These are phyloP conservation scores for Lethenteron reissneri DNA, from an alignment of 2,113 vertebrate species.

Conservation along the genomic window DNA sequence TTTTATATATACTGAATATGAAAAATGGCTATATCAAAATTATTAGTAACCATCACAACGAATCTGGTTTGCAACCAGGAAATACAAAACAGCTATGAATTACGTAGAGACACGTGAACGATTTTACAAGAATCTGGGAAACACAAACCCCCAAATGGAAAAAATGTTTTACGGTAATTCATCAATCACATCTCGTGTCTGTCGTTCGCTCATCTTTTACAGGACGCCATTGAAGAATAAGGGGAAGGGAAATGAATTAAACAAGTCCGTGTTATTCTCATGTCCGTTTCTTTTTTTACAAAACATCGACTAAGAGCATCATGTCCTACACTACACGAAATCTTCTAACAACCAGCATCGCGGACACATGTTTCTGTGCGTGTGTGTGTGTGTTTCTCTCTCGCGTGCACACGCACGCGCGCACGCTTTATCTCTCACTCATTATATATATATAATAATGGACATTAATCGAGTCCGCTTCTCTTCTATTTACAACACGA, in stretches of 20 bases:
- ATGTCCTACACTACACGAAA: not conserved
- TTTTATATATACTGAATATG: not conserved
- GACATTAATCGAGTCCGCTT: too few relatives aligned
- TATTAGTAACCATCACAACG: constrained; percentile 99
- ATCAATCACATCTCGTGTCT: constrained; percentile 51
- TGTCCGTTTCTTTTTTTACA: constrained; percentile 20
- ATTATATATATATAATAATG: too few relatives aligned
- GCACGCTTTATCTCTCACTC: too few relatives aligned
- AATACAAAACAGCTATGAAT: constrained; percentile 99
- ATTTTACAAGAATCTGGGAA: constrained; percentile 99
- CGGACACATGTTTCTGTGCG: not conserved
- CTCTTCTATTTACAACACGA: too few relatives aligned
- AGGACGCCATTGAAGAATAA: constrained; percentile 62
- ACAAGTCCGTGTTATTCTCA: constrained; percentile 25
- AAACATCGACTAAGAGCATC: constrained; percentile 15
- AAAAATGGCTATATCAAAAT: constrained; percentile 99
- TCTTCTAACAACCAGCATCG: constrained; percentile 3
- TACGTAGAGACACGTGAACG: constrained; percentile 99
- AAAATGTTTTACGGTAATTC: constrained; percentile 60
- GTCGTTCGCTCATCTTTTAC: constrained; percentile 87
- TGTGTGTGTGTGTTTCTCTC: not conserved
- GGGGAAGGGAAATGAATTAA: constrained; percentile 99
- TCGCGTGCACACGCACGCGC: not conserved
- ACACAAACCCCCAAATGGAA: constrained; percentile 27
- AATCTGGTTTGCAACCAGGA: constrained; percentile 99